Evolutionary conservation across 1,140 invertebrate genomes (phyloP).

Genomic region (Cherax quadricarinatus): DNA sequence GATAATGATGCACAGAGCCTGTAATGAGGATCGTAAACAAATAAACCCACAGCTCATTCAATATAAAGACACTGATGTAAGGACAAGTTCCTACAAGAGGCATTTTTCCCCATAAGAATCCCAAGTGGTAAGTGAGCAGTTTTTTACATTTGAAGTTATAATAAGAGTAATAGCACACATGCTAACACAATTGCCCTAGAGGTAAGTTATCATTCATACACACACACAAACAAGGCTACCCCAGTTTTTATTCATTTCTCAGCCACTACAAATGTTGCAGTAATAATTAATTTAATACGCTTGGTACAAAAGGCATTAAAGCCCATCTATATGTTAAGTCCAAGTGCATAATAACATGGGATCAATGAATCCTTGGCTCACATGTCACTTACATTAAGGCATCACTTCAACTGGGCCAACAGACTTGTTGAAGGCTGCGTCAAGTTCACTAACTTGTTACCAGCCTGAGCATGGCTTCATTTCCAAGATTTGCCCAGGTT

Average conservation of each 20-base stretch:
- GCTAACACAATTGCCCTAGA: slow-evolving; percentile 69
- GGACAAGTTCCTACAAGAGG: slow-evolving; percentile 43
- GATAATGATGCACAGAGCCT: slow-evolving; percentile 27
- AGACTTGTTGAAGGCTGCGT: slow-evolving; percentile 17
- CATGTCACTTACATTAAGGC: slow-evolving; percentile 34
- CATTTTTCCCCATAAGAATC: slow-evolving; percentile 48
- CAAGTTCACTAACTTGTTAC: slow-evolving; percentile 25
- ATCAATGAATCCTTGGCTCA: slow-evolving; percentile 40
- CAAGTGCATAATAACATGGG: slow-evolving; percentile 67
- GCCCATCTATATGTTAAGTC: slow-evolving; percentile 60
- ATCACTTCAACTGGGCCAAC: slow-evolving; percentile 30
- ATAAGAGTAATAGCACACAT: slow-evolving; percentile 67
- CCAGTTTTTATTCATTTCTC: slow-evolving; percentile 55
- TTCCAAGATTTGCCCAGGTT: slow-evolving; percentile 13
- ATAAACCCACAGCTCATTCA: slow-evolving; percentile 39
- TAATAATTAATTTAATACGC: slow-evolving; percentile 67
- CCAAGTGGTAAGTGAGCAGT: slow-evolving; percentile 26
- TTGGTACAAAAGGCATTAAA: slow-evolving; percentile 69
- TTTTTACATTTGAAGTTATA: slow-evolving; percentile 55
- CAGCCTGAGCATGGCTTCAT: slow-evolving; percentile 14
- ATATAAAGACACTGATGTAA: slow-evolving; percentile 50
- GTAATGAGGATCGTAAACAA: slow-evolving; percentile 29
- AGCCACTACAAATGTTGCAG: slow-evolving; percentile 68
- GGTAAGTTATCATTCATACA: slow-evolving; percentile 64
- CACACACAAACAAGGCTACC: slow-evolving; percentile 69